These are phyloP conservation scores for Chamaea fasciata DNA, from an alignment of 2,113 vertebrate species.

Conservation along the genomic window DNA sequence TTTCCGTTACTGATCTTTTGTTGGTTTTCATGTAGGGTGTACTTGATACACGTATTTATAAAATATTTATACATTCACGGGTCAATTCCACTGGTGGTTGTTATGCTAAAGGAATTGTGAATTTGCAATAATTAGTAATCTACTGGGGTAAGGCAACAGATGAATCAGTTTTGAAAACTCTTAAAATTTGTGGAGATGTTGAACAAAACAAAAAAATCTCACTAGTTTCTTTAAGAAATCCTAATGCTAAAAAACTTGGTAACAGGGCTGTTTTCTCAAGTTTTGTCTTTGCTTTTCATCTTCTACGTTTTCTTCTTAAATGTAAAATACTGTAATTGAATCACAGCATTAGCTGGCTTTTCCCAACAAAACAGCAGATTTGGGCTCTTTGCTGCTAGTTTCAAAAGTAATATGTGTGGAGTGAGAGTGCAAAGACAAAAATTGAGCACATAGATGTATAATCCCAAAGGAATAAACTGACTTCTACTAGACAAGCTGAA, in stretches of 20 bases:
- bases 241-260: background rate
- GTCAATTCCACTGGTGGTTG: background rate
- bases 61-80: background rate
- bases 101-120: background rate
- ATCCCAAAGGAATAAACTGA: conserved; percentile 69
- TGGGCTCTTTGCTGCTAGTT: conserved; percentile 36
- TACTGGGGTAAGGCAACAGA: background rate
- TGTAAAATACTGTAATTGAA: conserved; percentile 36
- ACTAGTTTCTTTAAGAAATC: background rate
- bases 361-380: conserved; percentile 31
- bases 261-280: background rate
- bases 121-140: background rate
- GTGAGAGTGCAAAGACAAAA: background rate
- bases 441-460: conserved; percentile 59
- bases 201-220: background rate
- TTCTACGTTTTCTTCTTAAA: conserved; percentile 8
- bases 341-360: conserved; percentile 41
- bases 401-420: conserved; percentile 23
- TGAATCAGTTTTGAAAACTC: background rate
- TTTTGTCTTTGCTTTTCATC: background rate
- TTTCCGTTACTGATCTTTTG: background rate
- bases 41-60: background rate
- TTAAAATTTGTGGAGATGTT: background rate
- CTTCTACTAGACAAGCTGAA: conserved; percentile 73
- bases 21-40: background rate